Percentiles rank a stretch among this genome's conserved stretches.
Evolutionary conservation across 2,888 invertebrate species (phyloP).

Genomic region (Ypsolopha scabrella): DNA sequence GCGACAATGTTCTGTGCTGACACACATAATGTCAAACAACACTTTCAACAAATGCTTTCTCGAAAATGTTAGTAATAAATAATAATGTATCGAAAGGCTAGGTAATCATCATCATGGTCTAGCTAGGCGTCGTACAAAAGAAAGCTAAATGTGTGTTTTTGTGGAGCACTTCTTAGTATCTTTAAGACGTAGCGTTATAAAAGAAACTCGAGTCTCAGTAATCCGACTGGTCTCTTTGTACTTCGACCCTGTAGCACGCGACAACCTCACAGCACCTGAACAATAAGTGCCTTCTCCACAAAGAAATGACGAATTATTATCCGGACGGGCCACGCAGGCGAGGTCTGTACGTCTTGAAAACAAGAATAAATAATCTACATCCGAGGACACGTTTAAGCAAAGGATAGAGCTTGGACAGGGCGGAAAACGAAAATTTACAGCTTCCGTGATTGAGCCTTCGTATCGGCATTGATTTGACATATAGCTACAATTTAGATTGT

Average conservation of each 20-base stretch:
- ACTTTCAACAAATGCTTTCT: conserved; percentile 23
- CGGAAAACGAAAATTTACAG: neutral
- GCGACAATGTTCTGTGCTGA: conserved; percentile 34
- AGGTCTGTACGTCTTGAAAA: conserved; percentile 16
- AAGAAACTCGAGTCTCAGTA: conserved; percentile 15
- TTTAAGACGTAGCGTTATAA: neutral
- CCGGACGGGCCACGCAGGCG: conserved; percentile 12
- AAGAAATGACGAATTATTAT: conserved; percentile 34
- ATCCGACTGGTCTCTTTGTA: conserved; percentile 3
- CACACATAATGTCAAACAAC: conserved; percentile 33
- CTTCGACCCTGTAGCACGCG: conserved; percentile 29
- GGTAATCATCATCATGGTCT: too few relatives aligned
- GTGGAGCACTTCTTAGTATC: neutral
- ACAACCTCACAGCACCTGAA: conserved; percentile 28
- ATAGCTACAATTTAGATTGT: too few relatives aligned
- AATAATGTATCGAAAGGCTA: too few relatives aligned
- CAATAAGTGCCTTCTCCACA: conserved; percentile 33
- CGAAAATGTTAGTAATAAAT: too few relatives aligned
- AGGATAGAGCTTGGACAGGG: conserved; percentile 14
- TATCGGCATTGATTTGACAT: neutral
- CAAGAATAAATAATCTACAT: conserved; percentile 19
- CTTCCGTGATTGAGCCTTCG: neutral
- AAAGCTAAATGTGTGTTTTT: neutral
- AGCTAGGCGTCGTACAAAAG: too few relatives aligned
- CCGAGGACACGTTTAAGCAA: conserved; percentile 21